These are phyloP conservation scores for Aplocera efformata DNA, from an alignment of 2,888 invertebrate genomes.

Conservation along the genomic window DNA sequence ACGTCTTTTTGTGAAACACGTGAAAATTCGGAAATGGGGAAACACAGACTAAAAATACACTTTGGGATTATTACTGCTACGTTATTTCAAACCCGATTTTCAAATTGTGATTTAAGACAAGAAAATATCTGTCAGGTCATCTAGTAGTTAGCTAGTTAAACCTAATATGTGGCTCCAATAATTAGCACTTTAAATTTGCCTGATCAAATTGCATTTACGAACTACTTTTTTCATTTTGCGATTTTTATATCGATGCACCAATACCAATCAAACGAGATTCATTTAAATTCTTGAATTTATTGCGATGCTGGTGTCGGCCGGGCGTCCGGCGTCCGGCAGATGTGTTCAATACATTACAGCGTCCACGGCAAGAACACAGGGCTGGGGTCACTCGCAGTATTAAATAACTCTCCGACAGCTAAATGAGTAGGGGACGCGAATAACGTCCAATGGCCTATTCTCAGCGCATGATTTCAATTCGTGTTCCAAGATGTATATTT, in stretches of 20 bases:
- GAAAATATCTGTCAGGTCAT: no score
- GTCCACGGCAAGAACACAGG: conserved; percentile 48
- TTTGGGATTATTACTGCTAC: no score
- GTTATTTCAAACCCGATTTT: no score
- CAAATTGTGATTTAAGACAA: no score
- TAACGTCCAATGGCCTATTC: conserved; percentile 46
- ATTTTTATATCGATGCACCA: conserved; percentile 22
- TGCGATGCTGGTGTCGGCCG: conserved; percentile 44
- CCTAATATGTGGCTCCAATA: no score
- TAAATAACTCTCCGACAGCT: conserved; percentile 78
- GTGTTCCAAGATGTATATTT: no score
- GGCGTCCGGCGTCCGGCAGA: conserved; percentile 55
- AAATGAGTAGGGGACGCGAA: conserved; percentile 74
- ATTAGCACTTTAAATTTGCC: not conserved
- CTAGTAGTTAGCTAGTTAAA: no score
- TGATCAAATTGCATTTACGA: conserved; percentile 5
- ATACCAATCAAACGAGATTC: conserved; percentile 28
- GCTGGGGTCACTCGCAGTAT: conserved; percentile 73
- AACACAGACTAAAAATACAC: no score
- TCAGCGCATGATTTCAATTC: conserved; percentile 23
- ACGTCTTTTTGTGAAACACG: no score
- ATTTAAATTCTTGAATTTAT: conserved; percentile 64
- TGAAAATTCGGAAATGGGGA: no score
- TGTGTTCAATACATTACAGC: conserved; percentile 70
- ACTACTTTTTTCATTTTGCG: conserved; percentile 17